Evolutionary conservation across 1,140 invertebrate species (phyloP), one percentile per base, ranked within the genome.

Genomic region (Bombus picipes): DNA sequence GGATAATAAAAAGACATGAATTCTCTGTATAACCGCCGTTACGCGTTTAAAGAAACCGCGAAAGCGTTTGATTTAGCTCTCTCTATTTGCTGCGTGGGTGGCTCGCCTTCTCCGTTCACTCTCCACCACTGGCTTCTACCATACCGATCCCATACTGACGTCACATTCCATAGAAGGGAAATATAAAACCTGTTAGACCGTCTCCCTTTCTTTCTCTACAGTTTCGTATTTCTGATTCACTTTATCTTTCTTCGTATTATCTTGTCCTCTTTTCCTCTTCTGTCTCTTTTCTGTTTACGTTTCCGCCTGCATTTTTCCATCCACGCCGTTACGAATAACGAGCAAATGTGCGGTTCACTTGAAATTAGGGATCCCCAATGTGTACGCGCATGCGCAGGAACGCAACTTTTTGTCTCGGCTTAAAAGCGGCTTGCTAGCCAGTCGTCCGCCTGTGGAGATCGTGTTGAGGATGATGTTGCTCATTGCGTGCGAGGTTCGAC

Each of bases 11-110:
- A 89, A 73, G 68, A 87, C 68, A 83, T 75, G 86, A 86, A 88
- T 88, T 90, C 88, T 74, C n/a, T 59, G 37, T 53, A 77, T 66
- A 39, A 88, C 80, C 83, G 74, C 84, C 66, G 89, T 90, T 86
- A 90, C 81, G 83, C 83, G 72, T 70, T 80, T 78, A n/a, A 57
- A 88, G 83, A 90, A 90, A 90, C 89, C 88, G 86, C 89, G 90
- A 86, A 90, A 62, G 89, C 83, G 70, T 88, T 87, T 73, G 88
- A 85, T 87, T 89, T 84, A 75, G 57, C 59, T 82, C 41, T 59
- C 37, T 87, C 72, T 71, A 59, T 62, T 80, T 53, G 59, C 62
- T 59, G 87, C 83, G 87, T 88, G 83, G 87, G 87, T 81, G 87
- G 78, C 66, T 83, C 62, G 57, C 85, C 75, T 72, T 79, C 47